Percentiles rank a stretch among this genome's conserved stretches.
Evolutionary conservation across 2,113 vertebrate genomes (phyloP).

Genomic region (Nyctibius bracteatus): DNA sequence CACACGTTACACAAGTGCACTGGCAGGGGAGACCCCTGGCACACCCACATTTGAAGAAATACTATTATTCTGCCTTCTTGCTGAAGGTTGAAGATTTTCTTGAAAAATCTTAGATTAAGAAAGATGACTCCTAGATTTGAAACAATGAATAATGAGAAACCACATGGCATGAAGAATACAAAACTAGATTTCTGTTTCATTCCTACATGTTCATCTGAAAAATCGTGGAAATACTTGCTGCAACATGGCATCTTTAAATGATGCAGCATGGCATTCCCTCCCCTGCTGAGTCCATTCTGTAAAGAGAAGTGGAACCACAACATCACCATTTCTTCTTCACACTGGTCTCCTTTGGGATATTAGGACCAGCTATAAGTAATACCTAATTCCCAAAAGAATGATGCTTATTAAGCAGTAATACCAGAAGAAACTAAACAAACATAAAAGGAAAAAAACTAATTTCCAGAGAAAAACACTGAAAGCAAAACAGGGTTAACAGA

Average conservation of each 20-base stretch:
- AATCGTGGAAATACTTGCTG: neutral
- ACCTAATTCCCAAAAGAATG: neutral
- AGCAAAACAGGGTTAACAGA: neutral
- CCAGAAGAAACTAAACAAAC: neutral
- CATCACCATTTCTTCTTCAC: neutral
- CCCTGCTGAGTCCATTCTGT: neutral
- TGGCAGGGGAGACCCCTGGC: neutral
- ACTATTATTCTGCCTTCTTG: neutral
- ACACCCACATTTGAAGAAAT: neutral
- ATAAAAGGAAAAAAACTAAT: neutral
- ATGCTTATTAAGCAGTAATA: neutral
- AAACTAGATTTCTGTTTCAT: neutral
- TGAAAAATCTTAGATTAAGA: neutral
- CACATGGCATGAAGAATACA: fast-evolving
- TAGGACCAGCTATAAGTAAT: neutral
- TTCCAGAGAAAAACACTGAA: neutral
- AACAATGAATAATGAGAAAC: neutral
- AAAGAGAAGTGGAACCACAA: neutral
- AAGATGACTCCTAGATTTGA: neutral
- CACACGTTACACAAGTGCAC: neutral
- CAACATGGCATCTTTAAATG: neutral
- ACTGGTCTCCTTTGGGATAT: neutral
- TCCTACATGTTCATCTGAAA: neutral
- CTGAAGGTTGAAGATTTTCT: neutral
- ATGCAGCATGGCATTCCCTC: neutral